phyloP scores from a whole-genome alignment of 2,113 vertebrate genomes.

The Thomomys bottae region DNA sequence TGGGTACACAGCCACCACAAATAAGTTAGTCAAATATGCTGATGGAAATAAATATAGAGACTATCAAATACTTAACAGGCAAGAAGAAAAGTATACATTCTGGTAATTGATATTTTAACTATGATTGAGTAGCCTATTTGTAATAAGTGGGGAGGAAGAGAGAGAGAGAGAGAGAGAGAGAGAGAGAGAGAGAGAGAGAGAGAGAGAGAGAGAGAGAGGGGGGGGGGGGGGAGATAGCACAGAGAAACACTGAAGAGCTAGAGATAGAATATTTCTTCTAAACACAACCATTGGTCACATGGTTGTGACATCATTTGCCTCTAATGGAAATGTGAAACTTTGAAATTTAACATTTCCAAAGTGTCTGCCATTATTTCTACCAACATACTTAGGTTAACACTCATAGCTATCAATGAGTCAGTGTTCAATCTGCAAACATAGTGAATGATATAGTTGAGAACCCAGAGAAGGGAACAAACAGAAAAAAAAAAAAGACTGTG shows the following conservation, averaged over 20 bases:
- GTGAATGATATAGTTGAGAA: neutral
- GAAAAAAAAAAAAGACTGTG: rapidly evolving
- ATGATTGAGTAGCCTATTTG: too few relatives aligned
- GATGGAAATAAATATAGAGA: too few relatives aligned
- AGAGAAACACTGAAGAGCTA: neutral
- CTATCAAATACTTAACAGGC: too few relatives aligned
- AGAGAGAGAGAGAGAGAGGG: neutral
- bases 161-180: neutral
- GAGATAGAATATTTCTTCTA: neutral
- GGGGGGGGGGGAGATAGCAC: too few relatives aligned
- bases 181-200: neutral
- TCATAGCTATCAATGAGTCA: neutral
- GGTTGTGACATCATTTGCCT: neutral
- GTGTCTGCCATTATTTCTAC: neutral
- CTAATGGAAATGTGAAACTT: neutral
- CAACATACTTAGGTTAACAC: neutral
- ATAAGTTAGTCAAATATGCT: neutral
- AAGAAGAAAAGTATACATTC: neutral
- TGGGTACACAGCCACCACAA: neutral
- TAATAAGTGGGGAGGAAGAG: too few relatives aligned
- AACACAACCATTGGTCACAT: neutral
- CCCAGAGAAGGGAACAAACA: neutral
- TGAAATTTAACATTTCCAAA: neutral
- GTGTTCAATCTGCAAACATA: neutral
- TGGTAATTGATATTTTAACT: neutral